A percentile compares a stretch with the other conserved stretches of the same genome.
These are phyloP conservation scores for Aegithalos caudatus DNA, from an alignment of 2,113 vertebrate genomes.

Conservation along the genomic window DNA sequence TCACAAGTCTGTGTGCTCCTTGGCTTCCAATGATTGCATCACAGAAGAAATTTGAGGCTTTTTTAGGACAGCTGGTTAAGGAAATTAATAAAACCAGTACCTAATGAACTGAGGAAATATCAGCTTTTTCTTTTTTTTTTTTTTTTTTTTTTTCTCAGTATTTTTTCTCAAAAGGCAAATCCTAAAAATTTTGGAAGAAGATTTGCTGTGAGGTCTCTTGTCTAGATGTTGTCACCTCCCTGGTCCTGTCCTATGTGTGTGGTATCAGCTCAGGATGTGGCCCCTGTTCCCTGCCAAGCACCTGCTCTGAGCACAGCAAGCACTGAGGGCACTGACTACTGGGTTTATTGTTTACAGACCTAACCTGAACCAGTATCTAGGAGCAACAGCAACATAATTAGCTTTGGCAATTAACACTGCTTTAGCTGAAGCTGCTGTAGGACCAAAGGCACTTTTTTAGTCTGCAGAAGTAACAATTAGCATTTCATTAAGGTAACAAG, in stretches of 20 bases:
- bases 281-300: background rate
- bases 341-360: background rate
- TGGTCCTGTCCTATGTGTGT: background rate
- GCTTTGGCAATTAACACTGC: conserved; percentile 36
- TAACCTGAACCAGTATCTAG: conserved; percentile 24
- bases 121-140: background rate
- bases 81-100: background rate
- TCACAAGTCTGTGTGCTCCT: background rate
- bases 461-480: conserved; percentile 43
- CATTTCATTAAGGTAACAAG: conserved; percentile 35
- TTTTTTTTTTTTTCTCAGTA: background rate
- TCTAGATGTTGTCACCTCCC: background rate
- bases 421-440: conserved; percentile 29
- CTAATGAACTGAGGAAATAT: background rate
- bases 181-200: background rate
- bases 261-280: background rate
- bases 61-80: background rate
- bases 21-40: background rate
- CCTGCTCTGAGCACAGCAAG: background rate
- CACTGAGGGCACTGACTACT: background rate
- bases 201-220: background rate
- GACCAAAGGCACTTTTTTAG: conserved; percentile 38
- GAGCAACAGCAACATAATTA: conserved; percentile 50
- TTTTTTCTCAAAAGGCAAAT: background rate
- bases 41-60: background rate